Evolutionary conservation across 1,140 invertebrate genomes (phyloP), one percentile per base, ranked within the genome.

Genomic region (Armadillidium nasatum): DNA sequence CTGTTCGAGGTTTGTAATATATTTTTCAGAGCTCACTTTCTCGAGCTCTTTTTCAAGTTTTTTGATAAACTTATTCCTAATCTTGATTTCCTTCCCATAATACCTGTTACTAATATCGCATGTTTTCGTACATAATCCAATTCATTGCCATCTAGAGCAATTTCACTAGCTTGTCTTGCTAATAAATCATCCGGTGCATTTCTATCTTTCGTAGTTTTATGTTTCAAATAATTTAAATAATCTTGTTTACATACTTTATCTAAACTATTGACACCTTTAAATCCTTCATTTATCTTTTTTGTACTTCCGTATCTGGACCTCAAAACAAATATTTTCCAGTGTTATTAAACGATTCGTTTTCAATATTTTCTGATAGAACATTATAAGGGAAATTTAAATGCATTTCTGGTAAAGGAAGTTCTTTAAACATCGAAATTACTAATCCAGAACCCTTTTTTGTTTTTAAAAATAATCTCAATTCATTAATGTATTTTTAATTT

Each of bases 111-210:
- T 23, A 21, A 43, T 71, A 10, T 71, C 9, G 70, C 70, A 33
- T 71, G 43, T 23, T 9, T n/a, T 23, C 70, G 2, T 23, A 71
- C 70, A 33, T 71, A 71, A 2, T 72, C 71, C 0, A 33, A 11
- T 44, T 44, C n/a, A 45, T 33, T 72, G 9, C 7, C 19, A 72
- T 72, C 43, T 13, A 72, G 0, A 0, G 23, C 43, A 72, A 45
- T 72, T 73, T 73, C 46, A 13, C 46, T 13, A 7, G 45, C 45
- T 73, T 22, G 13, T 54, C 22, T 73, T 15, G 46, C 72, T 73
- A 73, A 11, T 6, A 50, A 60, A 10, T 73, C 10, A 73, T 50
- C 45, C 44, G 44, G 11, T 60, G 33, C 7, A 46, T 73, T 45
- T 45, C 7, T 73, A 21, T 50, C 19, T 73, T 22, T 73, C 33